phyloP scores from a whole-genome alignment of 2,113 vertebrate species.

The Salvelinus alpinus region DNA sequence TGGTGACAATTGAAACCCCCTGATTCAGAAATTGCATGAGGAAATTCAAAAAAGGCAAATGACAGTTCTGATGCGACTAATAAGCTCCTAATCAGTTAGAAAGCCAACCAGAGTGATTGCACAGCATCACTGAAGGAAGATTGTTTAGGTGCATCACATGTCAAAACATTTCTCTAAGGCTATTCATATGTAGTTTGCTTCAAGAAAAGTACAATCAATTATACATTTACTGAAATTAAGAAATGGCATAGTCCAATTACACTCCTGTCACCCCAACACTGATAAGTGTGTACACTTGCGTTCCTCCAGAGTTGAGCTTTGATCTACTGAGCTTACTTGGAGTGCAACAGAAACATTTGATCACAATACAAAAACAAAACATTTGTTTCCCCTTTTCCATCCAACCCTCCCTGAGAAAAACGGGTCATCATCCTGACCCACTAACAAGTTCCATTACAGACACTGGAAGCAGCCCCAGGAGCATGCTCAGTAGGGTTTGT shows the following conservation, averaged over 20 bases:
- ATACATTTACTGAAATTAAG: background rate
- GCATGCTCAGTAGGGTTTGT: slow-evolving; percentile 56
- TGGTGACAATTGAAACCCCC: background rate
- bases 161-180: background rate
- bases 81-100: too few species aligned
- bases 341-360: background rate
- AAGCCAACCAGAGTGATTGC: too few species aligned
- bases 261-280: background rate
- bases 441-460: slow-evolving; percentile 13
- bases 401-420: slow-evolving; percentile 49
- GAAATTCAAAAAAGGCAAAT: background rate
- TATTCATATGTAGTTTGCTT: background rate
- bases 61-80: background rate
- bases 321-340: background rate
- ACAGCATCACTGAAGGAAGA: background rate
- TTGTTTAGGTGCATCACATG: background rate
- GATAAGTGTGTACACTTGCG: too few species aligned
- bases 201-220: background rate
- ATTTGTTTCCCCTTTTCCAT: background rate
- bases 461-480: background rate
- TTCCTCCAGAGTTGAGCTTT: background rate
- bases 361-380: background rate
- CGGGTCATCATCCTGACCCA: background rate
- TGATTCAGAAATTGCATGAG: background rate
- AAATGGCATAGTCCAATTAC: too few species aligned